phyloP scores from a whole-genome alignment of 2,888 invertebrate genomes.

The Phaonia tiefii region DNA sequence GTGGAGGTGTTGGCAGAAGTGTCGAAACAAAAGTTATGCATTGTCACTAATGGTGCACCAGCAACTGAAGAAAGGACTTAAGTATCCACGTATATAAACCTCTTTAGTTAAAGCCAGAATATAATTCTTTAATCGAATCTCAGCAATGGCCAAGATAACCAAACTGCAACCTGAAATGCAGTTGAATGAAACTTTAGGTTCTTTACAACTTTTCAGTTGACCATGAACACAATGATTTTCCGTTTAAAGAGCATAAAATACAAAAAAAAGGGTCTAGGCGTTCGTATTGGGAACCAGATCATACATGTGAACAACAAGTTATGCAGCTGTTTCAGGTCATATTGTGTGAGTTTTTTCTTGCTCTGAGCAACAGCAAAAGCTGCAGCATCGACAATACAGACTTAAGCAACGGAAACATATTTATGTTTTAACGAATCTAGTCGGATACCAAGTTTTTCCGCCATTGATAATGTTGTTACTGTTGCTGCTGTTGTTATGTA shows the following conservation, averaged over 20 bases:
- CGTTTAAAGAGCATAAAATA: conserved; percentile 25
- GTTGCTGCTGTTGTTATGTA: not conserved
- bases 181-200: conserved; percentile 1
- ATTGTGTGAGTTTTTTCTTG: not conserved
- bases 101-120: conserved; percentile 54
- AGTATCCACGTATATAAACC: conserved; percentile 57
- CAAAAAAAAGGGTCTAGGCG: not conserved
- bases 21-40: conserved; percentile 63
- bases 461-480: not conserved
- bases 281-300: not conserved
- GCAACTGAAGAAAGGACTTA: conserved; percentile 50
- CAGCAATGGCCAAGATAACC: conserved; percentile 17
- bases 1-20: conserved; percentile 53
- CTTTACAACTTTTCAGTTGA: not conserved
- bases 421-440: not conserved
- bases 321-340: conserved; percentile 2
- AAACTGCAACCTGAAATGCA: conserved; percentile 17
- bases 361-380: not conserved
- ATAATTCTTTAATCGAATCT: conserved; percentile 53
- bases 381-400: not conserved
- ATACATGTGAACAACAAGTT: conserved; percentile 6
- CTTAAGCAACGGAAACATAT: not conserved
- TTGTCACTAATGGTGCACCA: conserved; percentile 58
- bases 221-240: not conserved
- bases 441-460: not conserved